A percentile compares a stretch with the other conserved stretches of the same genome.
Conservation (phyloP, 2,888 invertebrate species). For the Synergus japonicus region DNA sequence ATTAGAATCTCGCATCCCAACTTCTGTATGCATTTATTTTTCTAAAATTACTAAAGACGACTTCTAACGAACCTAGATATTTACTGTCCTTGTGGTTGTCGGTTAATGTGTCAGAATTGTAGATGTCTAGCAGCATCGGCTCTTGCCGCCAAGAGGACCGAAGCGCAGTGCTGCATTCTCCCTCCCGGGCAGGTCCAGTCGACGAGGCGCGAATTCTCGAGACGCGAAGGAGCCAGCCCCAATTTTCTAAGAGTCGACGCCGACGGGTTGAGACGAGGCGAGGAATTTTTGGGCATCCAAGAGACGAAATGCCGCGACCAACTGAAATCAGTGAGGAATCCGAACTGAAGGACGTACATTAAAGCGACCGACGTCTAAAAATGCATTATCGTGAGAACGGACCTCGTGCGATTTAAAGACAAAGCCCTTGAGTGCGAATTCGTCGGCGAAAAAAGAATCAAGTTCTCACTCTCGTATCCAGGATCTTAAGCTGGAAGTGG, state of each 20-base stretch:
- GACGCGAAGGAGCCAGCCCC: slow-evolving; percentile 39
- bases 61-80: slow-evolving; percentile 7
- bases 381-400: slow-evolving; percentile 40
- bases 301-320: slow-evolving; percentile 21
- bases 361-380: slow-evolving; percentile 35
- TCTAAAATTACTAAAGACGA: not conserved
- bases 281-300: slow-evolving; percentile 44
- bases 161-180: slow-evolving; percentile 42
- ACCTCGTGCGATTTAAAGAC: slow-evolving; percentile 34
- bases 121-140: slow-evolving; percentile 57
- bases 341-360: slow-evolving; percentile 20
- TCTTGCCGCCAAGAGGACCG: slow-evolving; percentile 35
- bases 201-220: slow-evolving; percentile 50
- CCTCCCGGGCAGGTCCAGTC: slow-evolving; percentile 44
- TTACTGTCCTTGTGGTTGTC: slow-evolving; percentile 10
- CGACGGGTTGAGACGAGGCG: slow-evolving; percentile 45
- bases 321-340: slow-evolving; percentile 38
- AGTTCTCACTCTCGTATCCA: slow-evolving; percentile 38
- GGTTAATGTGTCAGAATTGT: slow-evolving; percentile 67
- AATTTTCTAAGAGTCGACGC: slow-evolving; percentile 46
- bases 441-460: slow-evolving; percentile 17
- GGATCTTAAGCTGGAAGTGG: slow-evolving; percentile 11
- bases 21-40: not conserved
- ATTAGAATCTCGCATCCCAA: no score
- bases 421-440: slow-evolving; percentile 38